Evolutionary conservation across 2,113 vertebrate genomes (phyloP).

Genomic region (Apus apus): DNA sequence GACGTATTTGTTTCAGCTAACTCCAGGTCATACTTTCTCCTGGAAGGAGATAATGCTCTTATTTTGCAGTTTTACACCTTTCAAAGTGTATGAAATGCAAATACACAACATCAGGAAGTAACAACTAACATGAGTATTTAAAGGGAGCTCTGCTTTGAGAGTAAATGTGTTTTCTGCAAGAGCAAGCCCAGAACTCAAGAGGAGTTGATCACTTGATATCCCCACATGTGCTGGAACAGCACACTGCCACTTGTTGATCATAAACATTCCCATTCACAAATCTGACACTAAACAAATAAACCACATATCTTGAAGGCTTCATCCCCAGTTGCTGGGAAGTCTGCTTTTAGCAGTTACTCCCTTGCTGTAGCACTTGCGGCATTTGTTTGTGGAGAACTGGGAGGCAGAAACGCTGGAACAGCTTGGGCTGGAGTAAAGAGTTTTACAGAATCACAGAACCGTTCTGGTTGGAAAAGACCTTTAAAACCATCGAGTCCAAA

Average conservation of each 20-base stretch:
- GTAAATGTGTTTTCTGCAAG: rapidly evolving
- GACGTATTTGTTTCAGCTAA: background rate
- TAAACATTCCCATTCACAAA: background rate
- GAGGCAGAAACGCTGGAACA: background rate
- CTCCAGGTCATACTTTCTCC: background rate
- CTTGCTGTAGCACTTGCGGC: background rate
- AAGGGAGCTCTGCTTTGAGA: background rate
- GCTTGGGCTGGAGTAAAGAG: background rate
- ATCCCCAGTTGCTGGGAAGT: rapidly evolving
- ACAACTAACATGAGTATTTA: background rate
- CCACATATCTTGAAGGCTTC: background rate
- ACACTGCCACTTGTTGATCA: background rate
- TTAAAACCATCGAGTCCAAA: no score
- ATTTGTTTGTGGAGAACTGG: background rate
- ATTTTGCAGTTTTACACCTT: background rate
- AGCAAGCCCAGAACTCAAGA: background rate
- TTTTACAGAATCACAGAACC: no score
- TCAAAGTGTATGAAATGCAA: background rate
- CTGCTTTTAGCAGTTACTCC: background rate
- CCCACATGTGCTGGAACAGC: background rate
- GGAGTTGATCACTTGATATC: background rate
- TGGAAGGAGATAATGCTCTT: background rate
- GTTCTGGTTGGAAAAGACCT: no score
- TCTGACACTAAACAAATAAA: background rate
- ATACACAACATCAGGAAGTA: background rate